Conservation (phyloP, 2,797 vertebrate species). For the Argya squamiceps region DNA sequence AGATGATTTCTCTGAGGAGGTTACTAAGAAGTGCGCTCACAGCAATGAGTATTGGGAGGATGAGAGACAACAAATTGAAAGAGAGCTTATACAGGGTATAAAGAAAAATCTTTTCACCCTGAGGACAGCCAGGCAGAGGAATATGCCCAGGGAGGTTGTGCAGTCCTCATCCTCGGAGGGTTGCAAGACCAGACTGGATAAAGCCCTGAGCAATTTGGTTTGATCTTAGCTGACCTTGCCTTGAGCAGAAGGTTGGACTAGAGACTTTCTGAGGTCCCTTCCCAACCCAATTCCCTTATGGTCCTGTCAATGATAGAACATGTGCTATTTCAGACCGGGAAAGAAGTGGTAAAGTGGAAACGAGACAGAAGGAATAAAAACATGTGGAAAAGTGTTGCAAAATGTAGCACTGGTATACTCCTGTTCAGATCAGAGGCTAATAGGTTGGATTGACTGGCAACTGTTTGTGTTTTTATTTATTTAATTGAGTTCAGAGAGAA, state of each 20-base stretch:
- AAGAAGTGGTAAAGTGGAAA: not conserved
- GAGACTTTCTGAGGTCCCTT: not conserved
- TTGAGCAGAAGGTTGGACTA: not conserved
- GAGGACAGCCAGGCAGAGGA: not conserved
- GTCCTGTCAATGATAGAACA: not conserved
- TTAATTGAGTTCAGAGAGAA: not conserved
- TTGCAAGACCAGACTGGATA: not conserved
- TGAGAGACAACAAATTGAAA: not conserved
- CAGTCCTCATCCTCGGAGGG: not conserved
- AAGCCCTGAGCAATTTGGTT: not conserved
- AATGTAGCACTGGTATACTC: not conserved
- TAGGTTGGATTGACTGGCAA: not conserved
- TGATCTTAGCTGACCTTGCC: not conserved
- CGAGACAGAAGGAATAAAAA: not conserved
- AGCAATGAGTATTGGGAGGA: accelerated
- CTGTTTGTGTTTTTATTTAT: not conserved
- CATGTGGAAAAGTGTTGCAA: not conserved
- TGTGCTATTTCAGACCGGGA: not conserved
- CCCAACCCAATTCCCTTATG: not conserved
- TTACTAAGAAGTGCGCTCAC: not conserved
- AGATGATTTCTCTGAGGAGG: not conserved
- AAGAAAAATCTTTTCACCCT: not conserved
- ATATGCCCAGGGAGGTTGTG: not conserved
- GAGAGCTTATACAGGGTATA: not conserved
- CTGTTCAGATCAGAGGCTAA: not conserved